phyloP scores from a whole-genome alignment of 2,888 invertebrate species.

The Meandrusa payeni region DNA sequence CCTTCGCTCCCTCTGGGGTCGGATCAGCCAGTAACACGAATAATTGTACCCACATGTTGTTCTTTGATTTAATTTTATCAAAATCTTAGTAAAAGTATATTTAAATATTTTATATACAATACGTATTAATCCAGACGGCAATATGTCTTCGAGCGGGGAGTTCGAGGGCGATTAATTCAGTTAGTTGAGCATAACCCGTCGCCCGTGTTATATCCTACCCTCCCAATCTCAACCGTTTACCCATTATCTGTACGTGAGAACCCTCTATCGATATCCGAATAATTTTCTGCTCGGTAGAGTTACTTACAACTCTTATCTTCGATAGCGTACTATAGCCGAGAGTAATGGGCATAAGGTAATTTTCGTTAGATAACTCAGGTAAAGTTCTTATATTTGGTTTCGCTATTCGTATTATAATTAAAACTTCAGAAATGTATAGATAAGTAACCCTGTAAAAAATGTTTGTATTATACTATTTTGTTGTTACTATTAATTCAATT shows the following conservation, averaged over 20 bases:
- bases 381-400: not conserved
- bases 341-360: slow-evolving; percentile 6
- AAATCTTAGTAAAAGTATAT: too few species aligned
- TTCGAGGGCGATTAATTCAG: slow-evolving; percentile 21
- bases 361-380: slow-evolving; percentile 1
- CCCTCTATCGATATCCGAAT: slow-evolving; percentile 19
- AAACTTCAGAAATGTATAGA: too few species aligned
- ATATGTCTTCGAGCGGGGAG: slow-evolving; percentile 10
- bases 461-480: too few species aligned
- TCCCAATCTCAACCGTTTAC: slow-evolving; percentile 22
- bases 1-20: too few species aligned
- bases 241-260: slow-evolving; percentile 24
- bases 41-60: too few species aligned
- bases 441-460: too few species aligned
- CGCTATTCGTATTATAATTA: too few species aligned
- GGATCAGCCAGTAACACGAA: too few species aligned
- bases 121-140: too few species aligned
- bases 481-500: too few species aligned
- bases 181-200: slow-evolving; percentile 18
- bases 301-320: slow-evolving; percentile 19
- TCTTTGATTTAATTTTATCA: too few species aligned
- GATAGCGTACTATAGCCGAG: not conserved
- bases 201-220: slow-evolving; percentile 20
- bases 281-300: slow-evolving; percentile 20
- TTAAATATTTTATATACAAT: too few species aligned